These are phyloP conservation scores for Acleris sparsana DNA, from an alignment of 2,888 invertebrate species.

Conservation along the genomic window DNA sequence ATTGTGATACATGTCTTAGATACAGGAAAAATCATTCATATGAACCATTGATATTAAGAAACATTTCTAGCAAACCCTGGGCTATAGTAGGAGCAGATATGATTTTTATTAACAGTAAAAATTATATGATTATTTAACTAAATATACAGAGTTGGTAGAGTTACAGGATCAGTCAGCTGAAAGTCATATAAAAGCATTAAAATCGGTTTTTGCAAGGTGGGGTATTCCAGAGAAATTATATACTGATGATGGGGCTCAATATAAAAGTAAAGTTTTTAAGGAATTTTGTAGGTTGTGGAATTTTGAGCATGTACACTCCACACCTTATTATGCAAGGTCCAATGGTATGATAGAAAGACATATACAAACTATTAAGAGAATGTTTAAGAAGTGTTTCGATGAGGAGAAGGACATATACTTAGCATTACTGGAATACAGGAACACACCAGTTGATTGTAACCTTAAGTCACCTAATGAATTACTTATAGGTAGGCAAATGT, in stretches of 20 bases:
- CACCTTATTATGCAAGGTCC: constrained; percentile 22
- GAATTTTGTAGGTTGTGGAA: constrained; percentile 14
- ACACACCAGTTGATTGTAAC: constrained; percentile 22
- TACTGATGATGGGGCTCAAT: constrained; percentile 25
- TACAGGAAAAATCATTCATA: constrained; percentile 11
- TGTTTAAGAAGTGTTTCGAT: constrained; percentile 18
- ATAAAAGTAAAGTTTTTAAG: constrained; percentile 15
- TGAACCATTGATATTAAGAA: constrained; percentile 18
- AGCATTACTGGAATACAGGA: constrained; percentile 29
- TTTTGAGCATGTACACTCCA: constrained; percentile 2
- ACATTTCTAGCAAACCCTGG: constrained; percentile 22
- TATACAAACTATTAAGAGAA: constrained; percentile 26
- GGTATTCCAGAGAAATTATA: constrained; percentile 20
- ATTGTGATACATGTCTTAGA: constrained; percentile 24
- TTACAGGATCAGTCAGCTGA: constrained; percentile 21
- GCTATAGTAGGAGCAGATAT: constrained; percentile 24
- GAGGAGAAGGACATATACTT: constrained; percentile 26
- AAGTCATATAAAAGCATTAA: constrained; percentile 19
- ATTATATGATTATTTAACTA: constrained; percentile 24
- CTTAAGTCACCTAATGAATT: constrained; percentile 27
- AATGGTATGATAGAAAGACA: constrained; percentile 25
- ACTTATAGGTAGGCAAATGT: constrained; percentile 16
- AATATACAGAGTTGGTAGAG: constrained; percentile 24
- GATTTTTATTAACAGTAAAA: constrained; percentile 26
- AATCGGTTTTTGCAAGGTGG: constrained; percentile 24